Conservation (phyloP, 2,888 invertebrate species). For the Biston betularia region DNA sequence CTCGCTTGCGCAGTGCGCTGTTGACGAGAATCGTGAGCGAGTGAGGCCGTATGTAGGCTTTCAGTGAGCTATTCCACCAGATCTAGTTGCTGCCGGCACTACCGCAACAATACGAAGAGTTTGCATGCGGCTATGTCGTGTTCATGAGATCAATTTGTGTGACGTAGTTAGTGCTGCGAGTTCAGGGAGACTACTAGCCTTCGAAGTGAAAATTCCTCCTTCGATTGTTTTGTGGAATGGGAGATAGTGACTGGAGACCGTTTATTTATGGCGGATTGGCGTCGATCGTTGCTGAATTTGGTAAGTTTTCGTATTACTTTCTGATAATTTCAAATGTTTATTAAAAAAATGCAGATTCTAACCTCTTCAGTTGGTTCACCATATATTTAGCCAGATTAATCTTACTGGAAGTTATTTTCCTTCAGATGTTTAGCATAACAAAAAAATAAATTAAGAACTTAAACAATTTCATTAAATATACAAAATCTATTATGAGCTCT, state of each 20-base stretch:
- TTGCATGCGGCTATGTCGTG: constrained; percentile 3
- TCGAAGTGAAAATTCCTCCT: background rate
- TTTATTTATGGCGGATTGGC: constrained; percentile 98
- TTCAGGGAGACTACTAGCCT: background rate
- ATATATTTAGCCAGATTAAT: background rate
- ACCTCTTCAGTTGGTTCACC: background rate
- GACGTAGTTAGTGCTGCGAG: background rate
- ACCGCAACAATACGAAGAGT: background rate
- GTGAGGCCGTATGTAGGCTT: too few species aligned
- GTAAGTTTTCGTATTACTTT: constrained; percentile 80
- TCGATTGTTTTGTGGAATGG: constrained; percentile 85
- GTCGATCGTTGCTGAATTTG: constrained; percentile 97
- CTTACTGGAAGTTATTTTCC: background rate
- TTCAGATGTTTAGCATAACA: background rate
- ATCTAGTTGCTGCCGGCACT: background rate
- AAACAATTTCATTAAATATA: too few species aligned
- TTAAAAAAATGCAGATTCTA: background rate
- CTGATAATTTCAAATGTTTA: background rate
- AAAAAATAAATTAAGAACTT: too few species aligned
- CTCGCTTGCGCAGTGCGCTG: background rate
- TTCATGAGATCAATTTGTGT: background rate
- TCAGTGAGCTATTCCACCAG: background rate
- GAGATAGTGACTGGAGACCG: constrained; percentile 95
- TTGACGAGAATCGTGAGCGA: background rate
- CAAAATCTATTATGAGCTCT: too few species aligned